phyloP scores from a whole-genome alignment of 2,888 invertebrate genomes.

The Harpalus rubripes region DNA sequence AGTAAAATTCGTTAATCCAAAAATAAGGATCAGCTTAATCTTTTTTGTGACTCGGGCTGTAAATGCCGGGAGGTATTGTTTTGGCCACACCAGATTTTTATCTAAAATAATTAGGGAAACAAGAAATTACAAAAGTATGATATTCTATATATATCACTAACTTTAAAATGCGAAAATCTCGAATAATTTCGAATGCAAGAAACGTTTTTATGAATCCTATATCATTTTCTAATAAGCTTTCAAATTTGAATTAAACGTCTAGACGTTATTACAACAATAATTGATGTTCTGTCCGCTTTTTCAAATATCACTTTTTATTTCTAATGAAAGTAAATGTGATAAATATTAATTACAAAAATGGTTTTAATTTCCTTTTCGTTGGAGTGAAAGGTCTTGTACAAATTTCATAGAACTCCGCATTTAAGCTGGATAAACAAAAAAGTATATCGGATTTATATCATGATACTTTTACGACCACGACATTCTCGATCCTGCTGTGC shows the following conservation, averaged over 20 bases:
- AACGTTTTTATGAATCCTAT: background rate
- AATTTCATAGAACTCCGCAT: slow-evolving; percentile 21
- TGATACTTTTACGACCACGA: slow-evolving; percentile 9
- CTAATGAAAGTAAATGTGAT: slow-evolving; percentile 28
- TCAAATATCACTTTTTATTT: slow-evolving; percentile 18
- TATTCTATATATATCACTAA: background rate
- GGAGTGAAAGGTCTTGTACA: slow-evolving; percentile 29
- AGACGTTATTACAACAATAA: background rate
- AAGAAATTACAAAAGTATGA: too few species aligned
- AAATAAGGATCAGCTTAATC: too few species aligned
- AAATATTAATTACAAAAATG: slow-evolving; percentile 50
- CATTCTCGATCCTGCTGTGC: slow-evolving; percentile 1
- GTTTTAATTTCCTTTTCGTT: slow-evolving; percentile 31
- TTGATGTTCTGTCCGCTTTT: background rate
- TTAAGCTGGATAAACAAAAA: slow-evolving; percentile 17
- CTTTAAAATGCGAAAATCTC: too few species aligned
- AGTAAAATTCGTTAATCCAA: too few species aligned
- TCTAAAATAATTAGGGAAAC: too few species aligned
- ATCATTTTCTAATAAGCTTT: background rate
- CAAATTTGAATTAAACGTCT: background rate
- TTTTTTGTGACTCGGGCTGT: too few species aligned
- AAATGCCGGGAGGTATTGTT: too few species aligned
- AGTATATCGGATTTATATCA: background rate
- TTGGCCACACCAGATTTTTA: too few species aligned
- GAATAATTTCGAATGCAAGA: too few species aligned